Percentiles rank a stretch among this genome's conserved stretches.
Evolutionary conservation across 1,140 invertebrate genomes (phyloP).

Genomic region (Ganaspis sp.): DNA sequence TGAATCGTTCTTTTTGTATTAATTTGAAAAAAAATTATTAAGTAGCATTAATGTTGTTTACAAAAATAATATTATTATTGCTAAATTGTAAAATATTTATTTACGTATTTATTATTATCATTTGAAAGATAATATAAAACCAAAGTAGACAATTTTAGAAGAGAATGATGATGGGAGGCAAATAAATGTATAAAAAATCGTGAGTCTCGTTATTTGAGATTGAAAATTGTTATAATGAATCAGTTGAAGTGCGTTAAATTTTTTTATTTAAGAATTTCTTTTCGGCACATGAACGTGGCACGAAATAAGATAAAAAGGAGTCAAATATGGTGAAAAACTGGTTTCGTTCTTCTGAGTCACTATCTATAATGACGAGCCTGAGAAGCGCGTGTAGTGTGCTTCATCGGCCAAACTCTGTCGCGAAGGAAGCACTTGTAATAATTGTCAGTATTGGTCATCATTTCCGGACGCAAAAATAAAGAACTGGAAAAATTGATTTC

Average conservation of each 20-base stretch:
- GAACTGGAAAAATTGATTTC: too few relatives aligned
- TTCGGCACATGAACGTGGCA: slow-evolving; percentile 16
- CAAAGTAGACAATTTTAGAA: neutral
- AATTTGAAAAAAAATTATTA: too few relatives aligned
- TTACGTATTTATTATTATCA: too few relatives aligned
- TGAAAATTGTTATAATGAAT: too few relatives aligned
- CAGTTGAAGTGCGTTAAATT: neutral
- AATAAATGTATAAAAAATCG: neutral
- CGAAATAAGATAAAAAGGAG: slow-evolving; percentile 25
- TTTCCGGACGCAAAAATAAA: slow-evolving; percentile 51
- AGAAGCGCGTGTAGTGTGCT: slow-evolving; percentile 47
- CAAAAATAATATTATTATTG: too few relatives aligned
- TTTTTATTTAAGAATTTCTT: slow-evolving; percentile 21
- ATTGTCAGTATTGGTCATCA: slow-evolving; percentile 42
- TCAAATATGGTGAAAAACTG: slow-evolving; percentile 62
- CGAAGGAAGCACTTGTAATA: slow-evolving; percentile 49
- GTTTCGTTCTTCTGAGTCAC: slow-evolving; percentile 71
- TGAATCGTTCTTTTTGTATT: too few relatives aligned
- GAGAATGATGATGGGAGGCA: neutral
- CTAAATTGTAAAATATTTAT: too few relatives aligned
- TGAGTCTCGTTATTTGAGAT: neutral
- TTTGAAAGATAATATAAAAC: too few relatives aligned
- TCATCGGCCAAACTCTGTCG: slow-evolving; percentile 32
- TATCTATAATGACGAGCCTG: slow-evolving; percentile 69
- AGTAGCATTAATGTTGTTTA: too few relatives aligned